Base-by-base conservation (phyloP, 2,888 invertebrate species). In the Cremastinae sp. region DNA sequence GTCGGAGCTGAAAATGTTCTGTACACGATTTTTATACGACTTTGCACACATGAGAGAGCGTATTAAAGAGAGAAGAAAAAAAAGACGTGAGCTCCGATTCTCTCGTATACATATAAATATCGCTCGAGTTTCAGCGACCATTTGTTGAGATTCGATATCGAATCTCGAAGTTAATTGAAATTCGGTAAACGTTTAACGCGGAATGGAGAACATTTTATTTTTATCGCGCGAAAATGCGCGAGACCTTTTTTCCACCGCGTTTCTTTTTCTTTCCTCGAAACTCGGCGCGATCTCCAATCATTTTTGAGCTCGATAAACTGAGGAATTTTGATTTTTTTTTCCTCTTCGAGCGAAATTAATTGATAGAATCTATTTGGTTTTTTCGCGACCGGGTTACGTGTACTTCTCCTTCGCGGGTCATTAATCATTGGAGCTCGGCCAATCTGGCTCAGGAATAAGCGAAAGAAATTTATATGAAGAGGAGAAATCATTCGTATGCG, bases 61-160 rank as follows among this genome's bases (percentile, higher is more conserved):
- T 28, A 28, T 28, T 28, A 28, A 28, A 28, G 28, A 28, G 5
- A 28, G 5, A 28, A 28, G 5, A 28, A 28, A 5, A 28, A 28
- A 28, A 28, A 28, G 14, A 62, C 16, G 47, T 56, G 43, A 41
- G 51, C 51, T 38, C 53, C 59, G n/a, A 51, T 72, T 68, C 65
- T 75, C 53, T 43, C 45, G 5, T n/a, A 28, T 18, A 20, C 22
- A 47, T 49, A 22, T 18, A 14, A 51, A 18, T 43, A 69, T 62
- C 58, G 74, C 41, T 58, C 69, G 36, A 49, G 18, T 59, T 66
- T 59, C 54, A 53, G 66, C 20, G 64, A 64, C 69, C 58, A 64
- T 72, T 72, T 58, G 58, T 76, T n/a, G n/a, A n/a, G n/a, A n/a
- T n/a, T 64, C 38, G 72, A 69, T 72, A 75, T 68, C 14, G 20